These are phyloP conservation scores for Cistogaster globosa DNA, from an alignment of 2,888 invertebrate genomes.

Conservation along the genomic window DNA sequence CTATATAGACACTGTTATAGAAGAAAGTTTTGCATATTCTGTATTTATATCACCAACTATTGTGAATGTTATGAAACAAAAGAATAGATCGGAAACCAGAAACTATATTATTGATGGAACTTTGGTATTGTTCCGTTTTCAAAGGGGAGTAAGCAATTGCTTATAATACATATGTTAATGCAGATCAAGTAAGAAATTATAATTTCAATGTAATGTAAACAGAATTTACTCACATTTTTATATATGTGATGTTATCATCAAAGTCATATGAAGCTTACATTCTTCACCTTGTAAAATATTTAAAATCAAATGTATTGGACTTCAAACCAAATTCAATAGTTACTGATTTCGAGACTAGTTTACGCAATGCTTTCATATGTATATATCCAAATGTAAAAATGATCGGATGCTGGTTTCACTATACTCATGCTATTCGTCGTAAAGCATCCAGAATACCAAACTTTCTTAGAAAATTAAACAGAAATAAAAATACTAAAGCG, in stretches of 20 bases:
- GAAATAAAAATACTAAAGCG: constrained; percentile 41
- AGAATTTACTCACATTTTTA: constrained; percentile 2
- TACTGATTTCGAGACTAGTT: constrained; percentile 51
- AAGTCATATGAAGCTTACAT: constrained; percentile 54
- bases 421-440: constrained; percentile 46
- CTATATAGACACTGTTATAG: constrained; percentile 18
- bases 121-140: constrained; percentile 1
- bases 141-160: constrained; percentile 18
- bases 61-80: constrained; percentile 20
- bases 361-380: constrained; percentile 49
- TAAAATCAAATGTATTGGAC: constrained; percentile 53
- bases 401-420: constrained; percentile 58
- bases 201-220: constrained; percentile 8
- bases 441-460: constrained; percentile 51
- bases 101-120: constrained; percentile 15
- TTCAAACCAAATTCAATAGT: constrained; percentile 38
- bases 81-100: constrained; percentile 2
- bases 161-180: constrained; percentile 11
- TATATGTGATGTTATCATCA: not conserved
- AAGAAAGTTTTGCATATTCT: constrained; percentile 13
- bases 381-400: constrained; percentile 41
- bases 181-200: constrained; percentile 13
- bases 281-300: constrained; percentile 45
- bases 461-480: constrained; percentile 44
- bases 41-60: constrained; percentile 12